These are phyloP conservation scores for Sander vitreus DNA, from an alignment of 2,113 vertebrate genomes.

Conservation along the genomic window DNA sequence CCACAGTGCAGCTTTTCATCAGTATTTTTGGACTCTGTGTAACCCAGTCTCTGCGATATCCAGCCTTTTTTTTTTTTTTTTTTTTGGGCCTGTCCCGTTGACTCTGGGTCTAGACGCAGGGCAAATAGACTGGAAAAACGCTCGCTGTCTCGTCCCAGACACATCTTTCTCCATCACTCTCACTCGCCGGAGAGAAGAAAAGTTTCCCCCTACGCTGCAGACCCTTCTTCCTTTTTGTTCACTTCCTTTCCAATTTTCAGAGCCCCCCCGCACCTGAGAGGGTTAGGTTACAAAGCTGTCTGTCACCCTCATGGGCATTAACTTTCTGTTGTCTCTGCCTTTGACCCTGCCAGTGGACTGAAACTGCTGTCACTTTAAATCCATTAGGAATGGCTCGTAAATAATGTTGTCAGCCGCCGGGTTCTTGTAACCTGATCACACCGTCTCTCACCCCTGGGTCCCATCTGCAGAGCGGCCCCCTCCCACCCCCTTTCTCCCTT, in stretches of 20 bases:
- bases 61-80: conserved; percentile 47
- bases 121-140: conserved; percentile 76
- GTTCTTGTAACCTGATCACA: conserved; percentile 64
- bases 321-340: conserved; percentile 51
- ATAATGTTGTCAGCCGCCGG: conserved; percentile 70
- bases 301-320: conserved; percentile 44
- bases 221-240: conserved; percentile 18
- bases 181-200: conserved; percentile 48
- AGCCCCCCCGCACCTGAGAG: neutral
- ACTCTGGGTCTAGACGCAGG: conserved; percentile 73
- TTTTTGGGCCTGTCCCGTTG: conserved; percentile 63
- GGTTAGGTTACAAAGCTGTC: conserved; percentile 55
- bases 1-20: conserved; percentile 62
- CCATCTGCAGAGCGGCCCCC: conserved; percentile 5
- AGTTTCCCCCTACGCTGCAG: conserved; percentile 1
- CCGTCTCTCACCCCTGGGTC: conserved; percentile 24
- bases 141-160: conserved; percentile 65
- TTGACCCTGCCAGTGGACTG: conserved; percentile 61
- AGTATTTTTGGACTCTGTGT: conserved; percentile 65
- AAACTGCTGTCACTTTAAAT: conserved; percentile 65
- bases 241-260: conserved; percentile 15
- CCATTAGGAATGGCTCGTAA: conserved; percentile 72
- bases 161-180: conserved; percentile 68
- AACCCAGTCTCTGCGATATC: conserved; percentile 43
- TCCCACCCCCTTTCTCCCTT: neutral